Evolutionary conservation across 2,888 invertebrate genomes (phyloP), one percentile per base, ranked within the genome.

Genomic region (Pantelozetes paolii): DNA sequence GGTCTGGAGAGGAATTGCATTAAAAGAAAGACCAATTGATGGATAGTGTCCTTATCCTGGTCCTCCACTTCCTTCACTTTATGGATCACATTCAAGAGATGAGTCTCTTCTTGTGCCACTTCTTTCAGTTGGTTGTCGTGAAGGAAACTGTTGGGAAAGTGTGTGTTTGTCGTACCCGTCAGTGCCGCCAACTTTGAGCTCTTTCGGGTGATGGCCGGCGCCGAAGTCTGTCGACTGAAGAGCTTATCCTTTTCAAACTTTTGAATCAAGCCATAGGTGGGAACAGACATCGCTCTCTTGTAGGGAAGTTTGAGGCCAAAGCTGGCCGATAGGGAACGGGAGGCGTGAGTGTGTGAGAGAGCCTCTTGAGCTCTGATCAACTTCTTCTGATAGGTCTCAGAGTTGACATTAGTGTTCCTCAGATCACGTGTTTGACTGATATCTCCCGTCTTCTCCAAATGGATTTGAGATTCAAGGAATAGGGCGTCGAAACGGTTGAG

Each of bases 281-380:
- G 95, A 18, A 94, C 94, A 8, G 94, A 94, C 86, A 94, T 91
- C 1, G 94, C 94, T 76, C 95, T 84, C 83, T 95, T 93, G 84
- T 95, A 96, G 0, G 95, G 94, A 89, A 94, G 94, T 84, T 95
- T 96, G 67, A 90, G 89, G 73, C 91, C 92, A 80, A 94, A 89
- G 79, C 93, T 92, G 32, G 91, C 91, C 81, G 90, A 91, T 72
- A 81, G 77, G 8, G 80, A 79, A 54, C 79, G 77, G 18, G 85
- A 86, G 75, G 86, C 87, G 23, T 88, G 87, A 77, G 89, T 89
- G 0, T 89, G 81, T 11, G 81, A 80, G 79, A 94, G 84, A 0
- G 95, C 94, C 81, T 93, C 93, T 75, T 94, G 89, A 0, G 95
- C 95, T 77, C 94, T 88, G 71, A 90, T 88, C 77, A 97, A 86